phyloP scores from a whole-genome alignment of 2,113 vertebrate genomes.

The Hystrix cristata region DNA sequence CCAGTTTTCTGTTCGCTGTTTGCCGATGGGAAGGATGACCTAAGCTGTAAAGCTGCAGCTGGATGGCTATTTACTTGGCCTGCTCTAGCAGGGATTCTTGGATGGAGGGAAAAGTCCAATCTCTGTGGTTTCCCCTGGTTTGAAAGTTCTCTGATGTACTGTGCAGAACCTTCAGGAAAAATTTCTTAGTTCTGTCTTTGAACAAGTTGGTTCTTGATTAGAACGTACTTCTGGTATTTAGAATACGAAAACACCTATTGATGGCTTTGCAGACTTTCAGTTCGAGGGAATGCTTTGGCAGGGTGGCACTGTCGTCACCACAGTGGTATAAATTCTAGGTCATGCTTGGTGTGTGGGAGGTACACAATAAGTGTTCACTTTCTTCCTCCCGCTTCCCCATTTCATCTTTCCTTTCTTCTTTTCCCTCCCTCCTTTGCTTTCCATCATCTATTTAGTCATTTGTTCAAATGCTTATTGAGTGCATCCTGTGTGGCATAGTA shows the following conservation, averaged over 20 bases:
- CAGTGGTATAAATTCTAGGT: not conserved
- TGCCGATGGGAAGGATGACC: not conserved
- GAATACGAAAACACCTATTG: not conserved
- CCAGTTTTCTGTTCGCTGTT: not conserved
- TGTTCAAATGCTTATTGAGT: not conserved
- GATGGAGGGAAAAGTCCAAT: not conserved
- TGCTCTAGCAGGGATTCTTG: not conserved
- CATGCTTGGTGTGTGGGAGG: not conserved
- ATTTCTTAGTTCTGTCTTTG: not conserved
- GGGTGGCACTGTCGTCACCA: fast-evolving
- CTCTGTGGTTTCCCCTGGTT: not conserved
- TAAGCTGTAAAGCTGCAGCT: not conserved
- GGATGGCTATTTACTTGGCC: not conserved
- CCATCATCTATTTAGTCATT: not conserved
- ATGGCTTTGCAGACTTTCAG: not conserved
- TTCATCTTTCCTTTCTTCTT: not conserved
- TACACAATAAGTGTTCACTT: not conserved
- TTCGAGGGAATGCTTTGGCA: not conserved
- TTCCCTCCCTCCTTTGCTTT: not conserved
- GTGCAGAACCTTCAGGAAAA: not conserved
- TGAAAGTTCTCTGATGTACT: not conserved
- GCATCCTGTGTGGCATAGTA: not conserved
- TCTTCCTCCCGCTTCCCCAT: not conserved
- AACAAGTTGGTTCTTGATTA: not conserved
- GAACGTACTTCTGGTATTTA: not conserved